These are phyloP conservation scores for Microtus richardsoni DNA, from an alignment of 2,113 vertebrate genomes.

Conservation along the genomic window DNA sequence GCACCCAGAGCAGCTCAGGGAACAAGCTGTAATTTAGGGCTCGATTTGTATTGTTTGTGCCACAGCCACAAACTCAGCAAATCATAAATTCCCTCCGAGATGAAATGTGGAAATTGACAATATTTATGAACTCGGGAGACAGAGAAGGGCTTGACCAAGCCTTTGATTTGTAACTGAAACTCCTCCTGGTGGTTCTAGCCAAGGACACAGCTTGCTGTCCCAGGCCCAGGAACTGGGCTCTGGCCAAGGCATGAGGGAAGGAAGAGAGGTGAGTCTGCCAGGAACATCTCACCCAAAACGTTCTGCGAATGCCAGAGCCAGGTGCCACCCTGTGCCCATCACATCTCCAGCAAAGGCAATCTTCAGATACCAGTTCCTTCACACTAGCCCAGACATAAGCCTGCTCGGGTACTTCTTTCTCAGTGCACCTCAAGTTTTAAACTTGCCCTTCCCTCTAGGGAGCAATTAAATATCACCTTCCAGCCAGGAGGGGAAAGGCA, in stretches of 20 bases:
- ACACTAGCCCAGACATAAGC: not conserved
- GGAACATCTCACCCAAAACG: accelerated
- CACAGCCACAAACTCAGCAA: conserved; percentile 83
- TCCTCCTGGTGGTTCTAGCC: conserved; percentile 51
- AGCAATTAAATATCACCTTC: not conserved
- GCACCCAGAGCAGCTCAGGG: conserved; percentile 77
- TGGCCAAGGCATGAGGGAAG: not conserved
- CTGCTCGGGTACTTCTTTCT: not conserved
- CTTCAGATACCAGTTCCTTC: not conserved
- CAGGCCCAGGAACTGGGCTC: not conserved
- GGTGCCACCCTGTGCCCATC: not conserved
- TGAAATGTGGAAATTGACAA: conserved; percentile 71
- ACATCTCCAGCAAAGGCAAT: accelerated
- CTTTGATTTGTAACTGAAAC: conserved; percentile 76
- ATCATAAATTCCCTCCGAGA: conserved; percentile 81
- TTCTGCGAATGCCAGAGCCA: not conserved
- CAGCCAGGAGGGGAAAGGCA: not conserved
- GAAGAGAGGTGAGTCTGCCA: not conserved
- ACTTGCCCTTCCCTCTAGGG: not conserved
- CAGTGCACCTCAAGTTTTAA: not conserved
- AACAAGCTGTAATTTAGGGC: conserved; percentile 84
- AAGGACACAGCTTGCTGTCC: conserved; percentile 58
- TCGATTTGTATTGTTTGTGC: conserved; percentile 86
- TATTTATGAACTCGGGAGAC: conserved; percentile 81
- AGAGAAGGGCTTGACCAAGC: conserved; percentile 58